Evolutionary conservation across 2,888 invertebrate genomes (phyloP).

Genomic region (Lysandra coridon): DNA sequence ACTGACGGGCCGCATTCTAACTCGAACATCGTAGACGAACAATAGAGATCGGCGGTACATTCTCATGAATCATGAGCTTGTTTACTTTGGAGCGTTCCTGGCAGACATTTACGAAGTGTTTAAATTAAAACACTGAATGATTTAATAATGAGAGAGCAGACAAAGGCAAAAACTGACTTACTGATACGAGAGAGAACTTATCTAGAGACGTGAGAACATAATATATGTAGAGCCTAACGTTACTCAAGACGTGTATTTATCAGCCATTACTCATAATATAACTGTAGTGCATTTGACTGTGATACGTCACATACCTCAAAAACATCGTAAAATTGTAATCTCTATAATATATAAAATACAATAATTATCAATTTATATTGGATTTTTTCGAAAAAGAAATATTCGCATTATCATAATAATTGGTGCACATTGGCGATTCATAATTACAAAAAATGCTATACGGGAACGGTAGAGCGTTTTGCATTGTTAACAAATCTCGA

Average conservation of each 20-base stretch:
- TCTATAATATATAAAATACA: too few relatives aligned
- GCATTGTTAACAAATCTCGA: slow-evolving; percentile 26
- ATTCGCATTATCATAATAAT: slow-evolving; percentile 10
- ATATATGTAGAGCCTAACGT: too few relatives aligned
- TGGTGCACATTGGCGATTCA: background rate
- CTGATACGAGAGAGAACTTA: background rate
- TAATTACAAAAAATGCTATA: slow-evolving; percentile 5
- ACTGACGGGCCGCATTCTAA: slow-evolving; percentile 30
- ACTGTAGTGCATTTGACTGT: too few relatives aligned
- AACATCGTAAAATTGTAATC: too few relatives aligned
- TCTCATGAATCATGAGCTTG: background rate
- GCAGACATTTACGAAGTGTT: background rate
- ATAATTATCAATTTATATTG: too few relatives aligned
- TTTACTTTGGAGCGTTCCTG: background rate
- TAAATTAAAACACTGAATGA: background rate
- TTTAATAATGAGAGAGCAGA: background rate
- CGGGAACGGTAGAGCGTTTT: background rate
- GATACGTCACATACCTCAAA: too few relatives aligned
- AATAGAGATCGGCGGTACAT: background rate
- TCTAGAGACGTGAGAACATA: too few relatives aligned
- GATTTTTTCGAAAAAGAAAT: background rate
- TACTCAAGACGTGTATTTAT: too few relatives aligned
- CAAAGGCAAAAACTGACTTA: background rate
- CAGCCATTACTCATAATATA: too few relatives aligned
- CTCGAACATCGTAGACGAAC: background rate